Evolutionary conservation across 2,888 invertebrate genomes (phyloP), one percentile per base, ranked within the genome.

Genomic region (Heteropelma amictum): DNA sequence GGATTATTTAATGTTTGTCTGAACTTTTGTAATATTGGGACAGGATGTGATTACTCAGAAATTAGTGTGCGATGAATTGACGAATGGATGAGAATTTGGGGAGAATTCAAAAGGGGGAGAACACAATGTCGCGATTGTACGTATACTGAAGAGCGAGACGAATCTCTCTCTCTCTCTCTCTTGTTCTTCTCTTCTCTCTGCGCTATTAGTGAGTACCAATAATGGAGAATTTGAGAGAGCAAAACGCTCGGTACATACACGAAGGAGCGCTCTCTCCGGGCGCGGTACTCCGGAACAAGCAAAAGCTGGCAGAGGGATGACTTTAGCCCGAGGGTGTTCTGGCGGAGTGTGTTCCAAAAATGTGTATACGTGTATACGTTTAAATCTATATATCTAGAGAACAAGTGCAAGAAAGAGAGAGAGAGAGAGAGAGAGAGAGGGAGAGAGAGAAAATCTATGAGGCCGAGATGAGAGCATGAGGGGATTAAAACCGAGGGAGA

Each of bases 181-280:
- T 80, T 35, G n/a, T 38, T 23, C 45, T 56, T 49, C 58, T 35
- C 17, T 38, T 23, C 45, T 56, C 54, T 63, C 45, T 71, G 69
- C 65, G 76, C 61, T 76, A 79, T 64, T 63, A 79, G 80, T 74
- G 72, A 67, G 72, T 73, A 73, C 73, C 73, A 73, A 73, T 73
- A 73, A 64, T 64, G 51, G 68, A 58, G 68, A 58, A 72, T 69
- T 73, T 53, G 58, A 51, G 54, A 65, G 58, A 45, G 68, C 63
- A 63, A 73, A 69, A 73, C 63, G 68, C 63, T 73, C 51, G 30
- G 73, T 73, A 73, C 68, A 73, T 51, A 69, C 23, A 56, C 28
- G 65, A 21, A 7, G 14, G 61, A 14, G 74, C 47, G 38, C n/a
- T n/a, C n/a, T n/a, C n/a, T n/a, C n/a, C 58, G 28, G 45, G 53